Evolutionary conservation across 2,888 invertebrate species (phyloP), one percentile per base, ranked within the genome.

Genomic region (Erpobdella octoculata): DNA sequence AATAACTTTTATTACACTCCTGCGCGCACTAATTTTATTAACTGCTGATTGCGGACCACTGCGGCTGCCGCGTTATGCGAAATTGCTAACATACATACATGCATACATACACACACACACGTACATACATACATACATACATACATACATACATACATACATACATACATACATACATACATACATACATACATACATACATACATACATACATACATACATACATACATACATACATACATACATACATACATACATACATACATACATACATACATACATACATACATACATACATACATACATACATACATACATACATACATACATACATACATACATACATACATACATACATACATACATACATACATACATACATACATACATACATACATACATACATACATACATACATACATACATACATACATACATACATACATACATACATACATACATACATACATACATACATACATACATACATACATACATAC

Each of bases 401-500:
- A n/a, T n/a, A n/a, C n/a, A n/a, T n/a, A n/a, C n/a, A n/a, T n/a
- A n/a, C n/a, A n/a, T n/a, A n/a, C n/a, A n/a, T n/a, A n/a, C n/a
- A n/a, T n/a, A n/a, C n/a, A n/a, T n/a, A n/a, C n/a, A n/a, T n/a
- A n/a, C n/a, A n/a, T n/a, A n/a, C n/a, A n/a, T n/a, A n/a, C n/a
- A n/a, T n/a, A n/a, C n/a, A n/a, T n/a, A n/a, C n/a, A n/a, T n/a
- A n/a, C n/a, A n/a, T n/a, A n/a, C n/a, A n/a, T n/a, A n/a, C n/a
- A n/a, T n/a, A n/a, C 59, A 72, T 62, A 70, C 61, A 72, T 62
- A 61, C 41, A 61, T 62, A 70, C 25, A 62, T 62, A 59, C 3
- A 53, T 21, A 33, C 25, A 64, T 35, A 64, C 69, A 69, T 21
- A 69, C 53, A 70, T 37, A 70, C 59, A 70, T 28, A 59, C 70